These are phyloP conservation scores for Leucosticte australis DNA, from an alignment of 2,113 vertebrate genomes.

Conservation along the genomic window DNA sequence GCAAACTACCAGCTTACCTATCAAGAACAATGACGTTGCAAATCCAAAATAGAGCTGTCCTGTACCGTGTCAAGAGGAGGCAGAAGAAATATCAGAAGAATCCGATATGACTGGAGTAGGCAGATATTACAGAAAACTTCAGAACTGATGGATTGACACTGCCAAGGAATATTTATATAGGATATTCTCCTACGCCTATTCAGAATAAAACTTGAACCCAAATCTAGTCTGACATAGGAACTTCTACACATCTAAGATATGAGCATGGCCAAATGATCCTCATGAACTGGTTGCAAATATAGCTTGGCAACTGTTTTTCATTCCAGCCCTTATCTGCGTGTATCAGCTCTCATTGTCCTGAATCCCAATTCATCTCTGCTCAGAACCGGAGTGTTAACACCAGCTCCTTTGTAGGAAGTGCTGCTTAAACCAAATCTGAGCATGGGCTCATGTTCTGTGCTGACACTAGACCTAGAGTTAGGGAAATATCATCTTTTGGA, in stretches of 20 bases:
- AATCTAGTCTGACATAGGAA: background rate
- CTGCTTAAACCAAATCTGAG: background rate
- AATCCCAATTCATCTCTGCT: background rate
- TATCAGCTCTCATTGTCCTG: background rate
- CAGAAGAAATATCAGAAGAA: background rate
- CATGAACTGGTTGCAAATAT: background rate
- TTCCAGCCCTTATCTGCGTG: background rate
- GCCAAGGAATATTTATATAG: background rate
- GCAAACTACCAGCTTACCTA: background rate
- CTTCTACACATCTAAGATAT: background rate
- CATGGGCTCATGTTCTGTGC: background rate
- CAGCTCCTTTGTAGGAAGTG: background rate
- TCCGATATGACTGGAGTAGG: background rate
- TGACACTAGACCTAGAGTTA: background rate
- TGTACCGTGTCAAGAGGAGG: background rate
- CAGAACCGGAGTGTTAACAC: background rate
- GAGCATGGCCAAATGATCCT: background rate
- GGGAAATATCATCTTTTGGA: background rate
- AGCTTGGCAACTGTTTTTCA: background rate
- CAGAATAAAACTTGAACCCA: background rate
- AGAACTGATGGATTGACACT: background rate
- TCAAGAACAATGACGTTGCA: background rate
- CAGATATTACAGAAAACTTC: background rate
- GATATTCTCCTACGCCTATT: background rate
- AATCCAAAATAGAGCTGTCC: background rate